These are phyloP conservation scores for Conus canariensis DNA, from an alignment of 2,888 invertebrate genomes.

Conservation along the genomic window DNA sequence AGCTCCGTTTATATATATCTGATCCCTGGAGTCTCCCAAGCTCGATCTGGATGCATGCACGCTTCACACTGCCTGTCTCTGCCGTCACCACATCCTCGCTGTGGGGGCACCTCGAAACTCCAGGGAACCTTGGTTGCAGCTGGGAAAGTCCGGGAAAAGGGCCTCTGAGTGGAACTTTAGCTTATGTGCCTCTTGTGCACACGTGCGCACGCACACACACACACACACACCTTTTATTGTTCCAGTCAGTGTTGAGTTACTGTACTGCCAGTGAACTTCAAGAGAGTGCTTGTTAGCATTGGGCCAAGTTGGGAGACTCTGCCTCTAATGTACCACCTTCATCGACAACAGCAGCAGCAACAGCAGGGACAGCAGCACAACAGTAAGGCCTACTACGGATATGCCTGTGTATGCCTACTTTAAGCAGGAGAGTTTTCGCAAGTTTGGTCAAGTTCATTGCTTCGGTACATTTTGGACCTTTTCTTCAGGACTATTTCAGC, in stretches of 20 bases:
- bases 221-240: background rate
- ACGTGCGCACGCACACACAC: background rate
- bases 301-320: background rate
- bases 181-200: background rate
- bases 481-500: background rate
- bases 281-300: background rate
- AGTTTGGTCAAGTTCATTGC: background rate
- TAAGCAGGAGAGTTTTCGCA: background rate
- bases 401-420: conserved; percentile 7
- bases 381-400: background rate
- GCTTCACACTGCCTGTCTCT: background rate
- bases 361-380: background rate
- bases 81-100: background rate
- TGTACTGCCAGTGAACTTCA: background rate
- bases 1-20: background rate
- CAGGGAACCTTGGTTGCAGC: conserved; percentile 12
- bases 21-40: background rate
- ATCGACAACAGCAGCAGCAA: background rate
- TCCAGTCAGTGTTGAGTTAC: background rate
- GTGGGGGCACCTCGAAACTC: background rate
- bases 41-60: background rate
- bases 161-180: background rate
- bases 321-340: background rate
- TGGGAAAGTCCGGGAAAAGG: background rate
- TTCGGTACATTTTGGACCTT: background rate